Evolutionary conservation across 2,113 vertebrate genomes (phyloP).

Genomic region (Oryctolagus cuniculus): mOryCun1.1 NC_091432.1:155100501-155101000

Average conservation of each 20-base stretch:
- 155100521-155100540: too few relatives aligned
- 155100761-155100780: not conserved
- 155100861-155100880: constrained; percentile 10
- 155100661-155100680: too few relatives aligned
- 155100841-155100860: not conserved
- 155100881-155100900: constrained; percentile 21
- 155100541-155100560: too few relatives aligned
- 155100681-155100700: too few relatives aligned
- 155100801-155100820: not conserved
- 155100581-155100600: too few relatives aligned
- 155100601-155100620: too few relatives aligned
- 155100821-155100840: not conserved
- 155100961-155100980: constrained; percentile 31
- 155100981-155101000: not conserved
- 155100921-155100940: constrained; percentile 38
- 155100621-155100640: too few relatives aligned
- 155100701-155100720: too few relatives aligned
- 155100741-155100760: not conserved
- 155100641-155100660: too few relatives aligned
- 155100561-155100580: too few relatives aligned
- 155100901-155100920: not conserved
- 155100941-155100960: not conserved
- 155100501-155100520: too few relatives aligned
- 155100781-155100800: not conserved
- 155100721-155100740: too few relatives aligned